These are phyloP conservation scores for Sus scrofa DNA, from an alignment of 2,113 vertebrate genomes.

Conservation along the genomic window T2T-Sscrofa CM000813.6:87082501-87083000, in stretches of 20 bases:
- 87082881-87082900: background rate
- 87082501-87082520: background rate
- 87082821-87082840: background rate
- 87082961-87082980: background rate
- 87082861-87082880: accelerated
- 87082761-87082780: background rate
- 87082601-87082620: constrained; percentile 40
- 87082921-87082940: background rate
- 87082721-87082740: background rate
- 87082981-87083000: background rate
- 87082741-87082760: background rate
- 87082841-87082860: background rate
- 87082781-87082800: background rate
- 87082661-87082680: background rate
- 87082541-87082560: background rate
- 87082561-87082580: background rate
- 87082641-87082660: constrained; percentile 4
- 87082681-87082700: background rate
- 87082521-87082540: background rate
- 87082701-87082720: background rate
- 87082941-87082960: background rate
- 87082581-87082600: background rate
- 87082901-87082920: background rate
- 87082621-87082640: constrained; percentile 54
- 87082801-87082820: background rate